Conservation (phyloP, 1,140 invertebrate species). For the Nomia melanderi region DNA sequence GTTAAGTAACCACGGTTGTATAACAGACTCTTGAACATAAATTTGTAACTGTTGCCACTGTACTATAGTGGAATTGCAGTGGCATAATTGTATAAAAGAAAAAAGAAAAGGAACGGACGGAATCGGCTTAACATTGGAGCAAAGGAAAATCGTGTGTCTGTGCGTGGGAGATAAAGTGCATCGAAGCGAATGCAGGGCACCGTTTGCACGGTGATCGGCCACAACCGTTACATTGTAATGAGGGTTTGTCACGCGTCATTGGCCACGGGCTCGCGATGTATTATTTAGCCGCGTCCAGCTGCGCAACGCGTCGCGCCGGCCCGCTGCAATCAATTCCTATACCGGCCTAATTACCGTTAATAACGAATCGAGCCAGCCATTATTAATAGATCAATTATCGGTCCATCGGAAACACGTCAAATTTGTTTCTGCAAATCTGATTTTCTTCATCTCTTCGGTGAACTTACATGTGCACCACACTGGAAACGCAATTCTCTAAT, state of each 20-base stretch:
- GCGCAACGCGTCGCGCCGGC: slow-evolving; percentile 4
- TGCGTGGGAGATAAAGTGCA: slow-evolving; percentile 37
- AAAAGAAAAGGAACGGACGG: too few relatives aligned
- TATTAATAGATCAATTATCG: slow-evolving; percentile 56
- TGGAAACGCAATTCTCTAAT: too few relatives aligned
- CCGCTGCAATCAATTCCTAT: slow-evolving; percentile 56
- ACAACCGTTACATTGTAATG: slow-evolving; percentile 33
- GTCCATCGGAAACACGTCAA: slow-evolving; percentile 37
- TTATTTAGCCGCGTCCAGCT: slow-evolving; percentile 56
- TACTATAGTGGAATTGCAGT: too few relatives aligned
- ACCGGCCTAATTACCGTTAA: slow-evolving; percentile 57
- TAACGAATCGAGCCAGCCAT: slow-evolving; percentile 39
- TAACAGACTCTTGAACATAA: too few relatives aligned
- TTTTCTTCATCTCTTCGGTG: background rate
- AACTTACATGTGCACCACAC: too few relatives aligned
- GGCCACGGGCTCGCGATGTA: slow-evolving; percentile 45
- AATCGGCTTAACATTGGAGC: background rate
- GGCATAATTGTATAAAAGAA: too few relatives aligned
- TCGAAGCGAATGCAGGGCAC: slow-evolving; percentile 11
- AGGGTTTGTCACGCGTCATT: slow-evolving; percentile 61
- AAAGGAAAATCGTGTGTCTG: background rate
- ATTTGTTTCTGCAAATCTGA: slow-evolving; percentile 12
- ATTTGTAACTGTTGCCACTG: too few relatives aligned
- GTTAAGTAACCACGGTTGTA: too few relatives aligned
- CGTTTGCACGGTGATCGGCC: slow-evolving; percentile 3